Evolutionary conservation across 2,797 vertebrate genomes (phyloP), one percentile per base, ranked within the genome.

Genomic region (Petrocephalus schoutedeni): DNA sequence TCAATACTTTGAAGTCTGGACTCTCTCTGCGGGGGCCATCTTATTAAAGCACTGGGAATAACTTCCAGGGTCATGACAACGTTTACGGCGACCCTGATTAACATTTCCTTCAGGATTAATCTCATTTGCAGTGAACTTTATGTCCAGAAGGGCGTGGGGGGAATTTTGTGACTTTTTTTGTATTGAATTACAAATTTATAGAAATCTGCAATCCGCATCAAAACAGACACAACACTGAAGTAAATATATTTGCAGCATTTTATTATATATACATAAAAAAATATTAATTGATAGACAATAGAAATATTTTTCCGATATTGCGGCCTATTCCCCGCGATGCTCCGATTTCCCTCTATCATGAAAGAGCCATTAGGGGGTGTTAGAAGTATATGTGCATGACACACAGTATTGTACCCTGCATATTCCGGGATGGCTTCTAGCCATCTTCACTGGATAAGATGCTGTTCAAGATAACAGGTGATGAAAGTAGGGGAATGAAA

Each of bases 401-500:
- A 53, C 45, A 83, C 49, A 51, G 80, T 9, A 83, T 10, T 12
- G 45, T 83, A 12, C 80, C 21, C 49, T 16, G 9, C 3, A 3
- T 23, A 5, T 28, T 54, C 23, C 80, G 80, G 51, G 80, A 84
- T 6, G 21, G 80, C 49, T 21, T 84, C 8, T 21, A 23, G 51
- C 10, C 10, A 23, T 53, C 80, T 49, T 84, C 4, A 83, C 74
- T 80, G 51, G 23, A 84, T 28, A 84, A 84, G 3, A 53, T 54
- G 45, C 80, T 84, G 80, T 23, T 83, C 9, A 84, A 45, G 74
- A 80, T 80, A 80, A 28, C 9, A 53, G 51, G 49, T 23, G 51
- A 84, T 84, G 80, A 84, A 53, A 84, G 80, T 21, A 84, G n/a
- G 80, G 21, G 41, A 80, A 84, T 84, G 21, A 28, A 28, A 28